These are phyloP conservation scores for Encarsia formosa DNA, from an alignment of 2,888 invertebrate genomes.

Conservation along the genomic window DNA sequence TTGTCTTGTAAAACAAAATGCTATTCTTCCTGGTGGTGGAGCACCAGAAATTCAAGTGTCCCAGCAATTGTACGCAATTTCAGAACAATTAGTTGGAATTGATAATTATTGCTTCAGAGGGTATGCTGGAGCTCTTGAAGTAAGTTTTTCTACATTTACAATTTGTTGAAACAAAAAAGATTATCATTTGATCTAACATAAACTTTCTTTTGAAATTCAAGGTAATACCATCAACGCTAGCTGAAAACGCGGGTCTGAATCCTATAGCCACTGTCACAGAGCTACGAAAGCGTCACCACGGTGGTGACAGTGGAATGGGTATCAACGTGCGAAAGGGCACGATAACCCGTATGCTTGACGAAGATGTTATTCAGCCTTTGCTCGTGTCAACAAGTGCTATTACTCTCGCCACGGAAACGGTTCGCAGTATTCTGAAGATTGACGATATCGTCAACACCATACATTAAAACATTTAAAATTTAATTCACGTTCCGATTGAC, in stretches of 20 bases:
- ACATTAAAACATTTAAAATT: conserved; percentile 37
- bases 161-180: neutral
- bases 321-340: conserved; percentile 96
- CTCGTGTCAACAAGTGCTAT: conserved; percentile 92
- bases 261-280: conserved; percentile 96
- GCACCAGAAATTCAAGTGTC: conserved; percentile 96
- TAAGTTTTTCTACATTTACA: conserved; percentile 16
- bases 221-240: conserved; percentile 84
- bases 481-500: neutral
- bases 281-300: conserved; percentile 87
- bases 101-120: conserved; percentile 94
- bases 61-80: conserved; percentile 72
- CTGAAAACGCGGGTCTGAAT: conserved; percentile 89
- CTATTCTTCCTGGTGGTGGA: conserved; percentile 92
- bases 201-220: conserved; percentile 15
- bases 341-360: conserved; percentile 94
- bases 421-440: conserved; percentile 96
- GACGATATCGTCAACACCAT: conserved; percentile 88
- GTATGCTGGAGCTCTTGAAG: conserved; percentile 91
- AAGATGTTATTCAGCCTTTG: conserved; percentile 96
- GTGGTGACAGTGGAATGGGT: conserved; percentile 80
- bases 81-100: conserved; percentile 82
- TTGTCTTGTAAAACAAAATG: conserved; percentile 90
- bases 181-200: neutral
- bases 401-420: conserved; percentile 92